A percentile compares a stretch with the other conserved stretches of the same genome.
Evolutionary conservation across 2,797 vertebrate genomes (phyloP).

Genomic region (Platyrinchus mystaceus): DNA sequence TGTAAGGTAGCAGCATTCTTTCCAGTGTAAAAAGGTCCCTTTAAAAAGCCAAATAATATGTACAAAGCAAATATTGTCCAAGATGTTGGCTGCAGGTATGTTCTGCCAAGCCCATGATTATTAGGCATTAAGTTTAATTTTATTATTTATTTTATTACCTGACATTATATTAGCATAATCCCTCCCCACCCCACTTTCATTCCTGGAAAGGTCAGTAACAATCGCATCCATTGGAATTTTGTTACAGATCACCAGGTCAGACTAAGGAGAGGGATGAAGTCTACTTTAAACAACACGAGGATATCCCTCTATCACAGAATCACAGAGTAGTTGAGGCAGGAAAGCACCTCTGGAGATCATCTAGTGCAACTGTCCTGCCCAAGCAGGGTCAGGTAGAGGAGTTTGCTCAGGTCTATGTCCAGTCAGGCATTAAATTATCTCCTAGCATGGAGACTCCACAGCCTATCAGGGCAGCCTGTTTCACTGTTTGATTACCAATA

Average conservation of each 20-base stretch:
- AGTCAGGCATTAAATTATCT: not conserved
- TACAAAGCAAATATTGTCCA: not conserved
- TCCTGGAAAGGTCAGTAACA: not conserved
- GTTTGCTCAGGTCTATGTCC: not conserved
- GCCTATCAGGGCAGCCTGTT: not conserved
- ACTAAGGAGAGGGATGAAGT: not conserved
- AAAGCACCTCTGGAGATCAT: not conserved
- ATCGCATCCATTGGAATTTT: not conserved
- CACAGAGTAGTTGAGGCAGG: not conserved
- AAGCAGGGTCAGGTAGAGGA: not conserved
- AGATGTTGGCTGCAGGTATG: accelerated
- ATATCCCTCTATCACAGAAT: not conserved
- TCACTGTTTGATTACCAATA: not conserved
- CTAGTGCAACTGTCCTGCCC: not conserved
- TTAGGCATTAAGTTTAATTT: not conserved
- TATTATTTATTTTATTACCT: not conserved
- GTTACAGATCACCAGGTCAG: not conserved
- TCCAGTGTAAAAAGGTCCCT: not conserved
- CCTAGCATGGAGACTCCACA: not conserved
- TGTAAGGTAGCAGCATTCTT: not conserved
- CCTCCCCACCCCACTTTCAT: not conserved
- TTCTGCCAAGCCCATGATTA: not conserved
- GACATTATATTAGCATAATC: too few species aligned
- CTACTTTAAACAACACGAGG: not conserved
- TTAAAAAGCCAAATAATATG: not conserved